Evolutionary conservation across 1,140 invertebrate species (phyloP).

Genomic region (Eurosta solidaginis): DNA sequence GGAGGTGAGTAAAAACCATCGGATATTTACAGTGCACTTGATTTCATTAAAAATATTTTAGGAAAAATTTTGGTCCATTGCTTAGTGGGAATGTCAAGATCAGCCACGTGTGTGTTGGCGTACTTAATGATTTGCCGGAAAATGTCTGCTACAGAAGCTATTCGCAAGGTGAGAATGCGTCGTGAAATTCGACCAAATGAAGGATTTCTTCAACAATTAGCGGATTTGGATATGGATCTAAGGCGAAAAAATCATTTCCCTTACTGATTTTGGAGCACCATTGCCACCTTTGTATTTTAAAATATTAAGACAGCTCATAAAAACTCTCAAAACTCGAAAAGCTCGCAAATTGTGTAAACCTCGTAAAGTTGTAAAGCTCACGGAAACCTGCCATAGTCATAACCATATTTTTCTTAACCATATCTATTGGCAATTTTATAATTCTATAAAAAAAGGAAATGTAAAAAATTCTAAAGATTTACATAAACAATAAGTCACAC

Average conservation of each 20-base stretch:
- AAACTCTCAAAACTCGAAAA: too few species aligned
- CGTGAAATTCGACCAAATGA: constrained; percentile 78
- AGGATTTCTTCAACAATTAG: constrained; percentile 79
- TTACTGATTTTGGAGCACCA: constrained; percentile 38
- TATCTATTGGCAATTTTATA: too few species aligned
- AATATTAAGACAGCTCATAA: background rate
- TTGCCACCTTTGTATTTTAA: background rate
- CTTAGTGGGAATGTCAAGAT: constrained; percentile 79
- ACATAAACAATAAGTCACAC: too few species aligned
- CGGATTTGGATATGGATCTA: constrained; percentile 71
- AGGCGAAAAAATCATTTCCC: constrained; percentile 61
- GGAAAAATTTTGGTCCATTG: constrained; percentile 82
- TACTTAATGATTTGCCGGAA: constrained; percentile 82
- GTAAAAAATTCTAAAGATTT: too few species aligned
- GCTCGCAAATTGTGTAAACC: too few species aligned
- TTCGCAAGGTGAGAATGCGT: constrained; percentile 69
- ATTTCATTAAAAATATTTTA: constrained; percentile 52
- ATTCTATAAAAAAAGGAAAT: too few species aligned
- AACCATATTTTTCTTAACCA: too few species aligned
- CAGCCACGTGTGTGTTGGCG: constrained; percentile 78
- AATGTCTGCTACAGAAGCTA: constrained; percentile 76
- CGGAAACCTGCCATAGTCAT: too few species aligned
- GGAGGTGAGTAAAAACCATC: constrained; percentile 67
- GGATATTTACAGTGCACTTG: background rate
- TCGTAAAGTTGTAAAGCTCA: too few species aligned